A percentile compares a stretch with the other conserved stretches of the same genome.
phyloP scores from a whole-genome alignment of 2,888 invertebrate species.

The Danaus chrysippus region DNA sequence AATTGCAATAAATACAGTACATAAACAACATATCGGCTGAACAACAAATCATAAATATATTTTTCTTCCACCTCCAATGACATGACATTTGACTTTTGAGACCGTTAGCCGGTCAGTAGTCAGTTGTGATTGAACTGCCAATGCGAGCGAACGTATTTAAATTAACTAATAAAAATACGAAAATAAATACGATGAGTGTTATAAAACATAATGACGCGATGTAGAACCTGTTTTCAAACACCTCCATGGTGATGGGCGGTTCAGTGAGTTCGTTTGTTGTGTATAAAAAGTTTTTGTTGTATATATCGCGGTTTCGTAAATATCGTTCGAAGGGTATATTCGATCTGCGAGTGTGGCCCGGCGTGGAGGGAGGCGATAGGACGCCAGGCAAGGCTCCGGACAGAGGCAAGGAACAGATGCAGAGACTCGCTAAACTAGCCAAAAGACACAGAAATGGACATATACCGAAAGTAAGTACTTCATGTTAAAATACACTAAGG shows the following conservation, averaged over 20 bases:
- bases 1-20: no score
- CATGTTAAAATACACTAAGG: neutral
- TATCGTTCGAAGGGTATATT: slow-evolving; percentile 83
- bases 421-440: slow-evolving; percentile 91
- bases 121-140: neutral
- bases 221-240: neutral
- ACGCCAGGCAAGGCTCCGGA: slow-evolving; percentile 94
- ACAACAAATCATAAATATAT: no score
- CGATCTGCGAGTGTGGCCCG: slow-evolving; percentile 95
- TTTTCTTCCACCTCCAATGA: no score
- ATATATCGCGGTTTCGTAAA: slow-evolving; percentile 41
- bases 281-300: slow-evolving; percentile 43
- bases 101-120: no score
- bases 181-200: neutral
- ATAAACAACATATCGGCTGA: no score
- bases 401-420: slow-evolving; percentile 91
- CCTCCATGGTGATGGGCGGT: slow-evolving; percentile 44
- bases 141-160: neutral
- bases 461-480: slow-evolving; percentile 85
- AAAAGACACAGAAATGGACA: slow-evolving; percentile 97
- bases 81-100: no score
- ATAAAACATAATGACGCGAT: neutral
- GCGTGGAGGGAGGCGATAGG: slow-evolving; percentile 87
- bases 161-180: neutral
- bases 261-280: slow-evolving; percentile 41